These are phyloP conservation scores for Eilema caniola DNA, from an alignment of 2,888 invertebrate genomes.

Conservation along the genomic window DNA sequence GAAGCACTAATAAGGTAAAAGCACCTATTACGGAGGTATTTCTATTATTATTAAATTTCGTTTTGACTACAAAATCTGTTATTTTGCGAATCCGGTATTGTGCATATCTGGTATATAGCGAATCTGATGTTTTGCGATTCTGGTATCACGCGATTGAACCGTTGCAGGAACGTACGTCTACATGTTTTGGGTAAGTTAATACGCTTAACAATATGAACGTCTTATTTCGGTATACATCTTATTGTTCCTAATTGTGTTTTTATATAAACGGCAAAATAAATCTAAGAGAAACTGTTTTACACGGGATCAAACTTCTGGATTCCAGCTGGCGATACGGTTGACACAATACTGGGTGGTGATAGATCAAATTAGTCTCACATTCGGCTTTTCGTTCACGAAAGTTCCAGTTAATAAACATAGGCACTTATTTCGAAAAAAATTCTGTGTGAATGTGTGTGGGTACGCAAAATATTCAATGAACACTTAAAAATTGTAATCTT, in stretches of 20 bases:
- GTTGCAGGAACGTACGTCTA: too few species aligned
- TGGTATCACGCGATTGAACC: too few species aligned
- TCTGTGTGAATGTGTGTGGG: not conserved
- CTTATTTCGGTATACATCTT: not conserved
- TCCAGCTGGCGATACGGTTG: not conserved
- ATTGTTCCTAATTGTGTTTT: not conserved
- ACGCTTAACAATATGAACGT: not conserved
- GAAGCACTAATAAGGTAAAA: too few species aligned
- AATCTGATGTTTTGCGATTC: too few species aligned
- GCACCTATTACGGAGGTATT: too few species aligned
- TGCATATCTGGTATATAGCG: too few species aligned
- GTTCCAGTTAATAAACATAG: not conserved
- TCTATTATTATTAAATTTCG: too few species aligned
- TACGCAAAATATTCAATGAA: too few species aligned
- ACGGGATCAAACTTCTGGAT: not conserved
- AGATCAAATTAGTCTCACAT: not conserved
- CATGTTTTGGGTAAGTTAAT: not conserved
- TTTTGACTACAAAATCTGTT: too few species aligned
- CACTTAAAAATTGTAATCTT: too few species aligned
- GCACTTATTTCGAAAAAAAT: not conserved
- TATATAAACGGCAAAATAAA: not conserved
- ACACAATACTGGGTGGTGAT: not conserved
- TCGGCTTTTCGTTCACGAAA: not conserved
- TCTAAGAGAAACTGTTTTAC: not conserved
- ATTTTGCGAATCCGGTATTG: too few species aligned